phyloP scores from a whole-genome alignment of 2,888 invertebrate genomes.

The Metopia argyrocephala region DNA sequence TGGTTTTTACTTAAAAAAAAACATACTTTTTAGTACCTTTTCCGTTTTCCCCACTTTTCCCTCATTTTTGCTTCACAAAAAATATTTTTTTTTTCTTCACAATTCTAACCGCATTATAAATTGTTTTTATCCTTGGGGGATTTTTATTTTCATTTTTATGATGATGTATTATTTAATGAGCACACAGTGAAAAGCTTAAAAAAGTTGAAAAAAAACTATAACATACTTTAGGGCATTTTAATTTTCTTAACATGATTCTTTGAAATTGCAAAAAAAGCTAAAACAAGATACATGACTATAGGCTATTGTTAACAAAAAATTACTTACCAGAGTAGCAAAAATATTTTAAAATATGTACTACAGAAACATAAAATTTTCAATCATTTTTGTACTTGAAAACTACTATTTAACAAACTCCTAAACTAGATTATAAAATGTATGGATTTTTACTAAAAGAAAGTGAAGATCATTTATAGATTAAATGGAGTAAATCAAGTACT shows the following conservation, averaged over 20 bases:
- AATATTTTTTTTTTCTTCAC: slow-evolving; percentile 16
- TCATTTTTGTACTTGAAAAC: too few species aligned
- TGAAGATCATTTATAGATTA: too few species aligned
- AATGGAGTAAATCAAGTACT: too few species aligned
- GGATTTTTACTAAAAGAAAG: too few species aligned
- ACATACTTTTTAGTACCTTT: slow-evolving; percentile 8
- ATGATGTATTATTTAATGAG: slow-evolving; percentile 47
- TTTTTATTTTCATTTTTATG: slow-evolving; percentile 13
- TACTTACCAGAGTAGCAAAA: too few species aligned
- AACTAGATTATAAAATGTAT: too few species aligned
- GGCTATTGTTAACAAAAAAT: too few species aligned
- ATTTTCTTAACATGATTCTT: slow-evolving; percentile 32
- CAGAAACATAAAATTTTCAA: too few species aligned
- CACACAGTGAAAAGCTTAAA: slow-evolving; percentile 1
- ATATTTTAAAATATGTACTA: too few species aligned
- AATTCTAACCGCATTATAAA: slow-evolving; percentile 46
- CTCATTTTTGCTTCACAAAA: background rate
- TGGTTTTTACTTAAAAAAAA: background rate
- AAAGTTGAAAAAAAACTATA: background rate
- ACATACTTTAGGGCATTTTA: slow-evolving; percentile 54
- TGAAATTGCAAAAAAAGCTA: background rate
- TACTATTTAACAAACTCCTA: too few species aligned
- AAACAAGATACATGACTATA: background rate
- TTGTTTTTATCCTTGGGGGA: slow-evolving; percentile 54
- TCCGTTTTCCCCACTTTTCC: background rate